Base-by-base conservation (phyloP, 2,888 invertebrate genomes). In the Altica lythri region DNA sequence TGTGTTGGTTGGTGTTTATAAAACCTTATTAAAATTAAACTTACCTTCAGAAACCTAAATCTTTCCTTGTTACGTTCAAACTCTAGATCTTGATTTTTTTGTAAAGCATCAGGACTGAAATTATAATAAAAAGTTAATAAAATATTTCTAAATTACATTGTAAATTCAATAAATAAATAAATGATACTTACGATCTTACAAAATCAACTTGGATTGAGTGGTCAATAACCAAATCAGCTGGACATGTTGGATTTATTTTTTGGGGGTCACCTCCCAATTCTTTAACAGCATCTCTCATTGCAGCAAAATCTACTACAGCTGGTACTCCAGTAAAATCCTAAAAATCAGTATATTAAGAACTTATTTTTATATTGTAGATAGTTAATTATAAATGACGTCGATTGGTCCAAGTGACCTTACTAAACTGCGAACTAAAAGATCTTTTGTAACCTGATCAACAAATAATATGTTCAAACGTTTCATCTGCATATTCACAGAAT, bases 181-280 rank as follows among this genome's bases (percentile, higher is more conserved):
- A 73, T 29, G 12, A 43, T 8, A 67, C 75, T 77, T 78, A 89
- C 88, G 80, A 78, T 73, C 91, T 82, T 2, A 86, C 84, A 73
- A 92, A 94, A 79, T 99, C 98, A 18, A 96, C 98, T 78, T 98
- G 97, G 38, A 99, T 90, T 0, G 97, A 97, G 74, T 99, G 98
- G 77, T 99, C 99, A 51, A 99, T 96, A 32, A 99, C 97, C 62
- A 99, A 81, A 79, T 99, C 98, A 0, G 95, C 95, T 0, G 98
- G 97, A 70, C 97, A 98, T 53, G 93, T 86, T 0, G 98, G 98
- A 79, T 99, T 98, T 69, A 99, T 97, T 75, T 88, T 90, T 65
- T 93, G 83, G 0, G 96, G 91, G 78, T 97, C 83, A 0, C 95
- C 96, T 0, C 90, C 90, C 2, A 98, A 79, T 14, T 81, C 78